A percentile compares a stretch with the other conserved stretches of the same genome.
Evolutionary conservation across 2,888 invertebrate genomes (phyloP).

Genomic region (Chalcis sispes): DNA sequence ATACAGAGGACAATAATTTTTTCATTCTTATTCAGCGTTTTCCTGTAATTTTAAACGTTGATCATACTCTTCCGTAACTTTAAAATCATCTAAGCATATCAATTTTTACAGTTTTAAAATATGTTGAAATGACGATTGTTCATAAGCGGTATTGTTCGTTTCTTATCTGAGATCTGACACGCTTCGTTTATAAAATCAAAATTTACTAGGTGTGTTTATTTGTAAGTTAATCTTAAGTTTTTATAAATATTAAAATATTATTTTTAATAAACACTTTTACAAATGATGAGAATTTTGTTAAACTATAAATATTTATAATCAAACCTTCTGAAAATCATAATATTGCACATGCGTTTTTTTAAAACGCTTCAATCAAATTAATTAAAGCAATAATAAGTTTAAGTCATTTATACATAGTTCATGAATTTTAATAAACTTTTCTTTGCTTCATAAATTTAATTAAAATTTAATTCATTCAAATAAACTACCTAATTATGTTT

Average conservation of each 20-base stretch:
- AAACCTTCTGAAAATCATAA: no score
- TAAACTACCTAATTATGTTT: no score
- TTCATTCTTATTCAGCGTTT: constrained; percentile 50
- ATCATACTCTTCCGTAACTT: constrained; percentile 50
- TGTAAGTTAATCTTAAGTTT: constrained; percentile 1
- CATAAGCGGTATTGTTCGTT: constrained; percentile 36
- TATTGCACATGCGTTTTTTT: no score
- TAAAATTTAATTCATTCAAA: no score
- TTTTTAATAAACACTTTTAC: no score
- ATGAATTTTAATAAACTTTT: no score
- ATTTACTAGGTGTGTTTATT: not conserved
- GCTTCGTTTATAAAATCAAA: constrained; percentile 17
- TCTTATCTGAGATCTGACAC: constrained; percentile 20
- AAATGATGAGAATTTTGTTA: no score
- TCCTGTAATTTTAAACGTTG: constrained; percentile 62
- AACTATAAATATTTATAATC: no score
- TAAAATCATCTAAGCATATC: constrained; percentile 49
- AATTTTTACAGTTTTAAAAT: constrained; percentile 33
- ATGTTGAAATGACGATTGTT: constrained; percentile 36
- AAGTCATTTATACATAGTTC: no score
- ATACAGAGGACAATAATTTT: constrained; percentile 50
- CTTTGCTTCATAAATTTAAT: no score
- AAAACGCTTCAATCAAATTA: no score
- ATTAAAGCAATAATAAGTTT: no score
- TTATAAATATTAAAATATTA: not conserved